Percentiles rank a stretch among this genome's conserved stretches.
These are phyloP conservation scores for Gavia stellata DNA, from an alignment of 2,113 vertebrate species.

Conservation along the genomic window DNA sequence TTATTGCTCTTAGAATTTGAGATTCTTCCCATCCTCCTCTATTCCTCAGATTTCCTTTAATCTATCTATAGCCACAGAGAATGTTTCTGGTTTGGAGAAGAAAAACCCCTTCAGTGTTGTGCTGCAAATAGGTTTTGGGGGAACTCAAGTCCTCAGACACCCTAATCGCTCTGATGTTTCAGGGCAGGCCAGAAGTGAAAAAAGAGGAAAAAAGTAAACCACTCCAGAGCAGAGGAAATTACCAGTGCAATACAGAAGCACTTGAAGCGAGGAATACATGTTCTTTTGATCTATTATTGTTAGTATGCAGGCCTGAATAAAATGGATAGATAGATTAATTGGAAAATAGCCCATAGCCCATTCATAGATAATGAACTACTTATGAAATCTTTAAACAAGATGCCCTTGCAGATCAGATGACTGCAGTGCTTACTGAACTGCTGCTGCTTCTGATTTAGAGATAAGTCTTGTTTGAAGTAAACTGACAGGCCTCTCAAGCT, in stretches of 20 bases:
- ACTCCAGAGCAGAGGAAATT: background rate
- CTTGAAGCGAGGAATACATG: background rate
- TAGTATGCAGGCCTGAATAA: background rate
- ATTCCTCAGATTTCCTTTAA: background rate
- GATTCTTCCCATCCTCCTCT: background rate
- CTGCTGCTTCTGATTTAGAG: background rate
- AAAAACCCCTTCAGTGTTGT: background rate
- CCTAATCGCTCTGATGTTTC: background rate
- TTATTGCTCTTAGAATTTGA: background rate
- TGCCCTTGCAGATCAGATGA: background rate
- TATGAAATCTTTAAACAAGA: background rate
- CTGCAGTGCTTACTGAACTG: background rate
- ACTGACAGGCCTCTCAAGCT: background rate
- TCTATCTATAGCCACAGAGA: background rate
- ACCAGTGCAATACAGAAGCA: background rate
- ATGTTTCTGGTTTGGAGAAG: background rate
- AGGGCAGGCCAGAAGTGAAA: background rate
- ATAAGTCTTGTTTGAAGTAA: background rate
- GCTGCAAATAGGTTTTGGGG: background rate
- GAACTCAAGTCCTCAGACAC: background rate
- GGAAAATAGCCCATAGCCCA: background rate
- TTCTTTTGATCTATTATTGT: slow-evolving; percentile 30
- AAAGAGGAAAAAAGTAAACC: background rate
- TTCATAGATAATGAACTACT: background rate
- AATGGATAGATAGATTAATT: slow-evolving; percentile 9